These are phyloP conservation scores for Nomada lathburiana DNA, from an alignment of 2,888 invertebrate species.

Conservation along the genomic window DNA sequence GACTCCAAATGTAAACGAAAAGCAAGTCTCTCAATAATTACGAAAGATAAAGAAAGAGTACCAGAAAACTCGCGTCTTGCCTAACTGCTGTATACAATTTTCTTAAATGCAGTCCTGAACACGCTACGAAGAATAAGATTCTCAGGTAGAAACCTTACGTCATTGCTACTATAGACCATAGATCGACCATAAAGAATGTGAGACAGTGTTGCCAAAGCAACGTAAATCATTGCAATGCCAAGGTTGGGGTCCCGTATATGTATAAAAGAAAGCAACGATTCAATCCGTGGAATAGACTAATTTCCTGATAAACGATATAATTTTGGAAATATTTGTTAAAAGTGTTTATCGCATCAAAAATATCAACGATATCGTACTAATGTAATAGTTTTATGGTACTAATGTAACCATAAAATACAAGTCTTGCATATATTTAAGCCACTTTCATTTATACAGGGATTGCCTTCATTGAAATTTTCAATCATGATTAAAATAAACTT, in stretches of 20 bases:
- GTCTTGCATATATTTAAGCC: not conserved
- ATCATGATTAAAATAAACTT: not conserved
- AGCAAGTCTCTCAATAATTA: too few species aligned
- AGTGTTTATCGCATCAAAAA: not conserved
- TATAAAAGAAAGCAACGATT: conserved; percentile 34
- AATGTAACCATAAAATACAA: not conserved
- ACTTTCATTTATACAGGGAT: not conserved
- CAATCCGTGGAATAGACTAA: not conserved
- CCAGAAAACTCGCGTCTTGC: not conserved
- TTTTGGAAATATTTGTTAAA: not conserved
- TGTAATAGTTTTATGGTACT: too few species aligned
- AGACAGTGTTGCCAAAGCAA: conserved; percentile 77
- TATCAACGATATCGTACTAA: too few species aligned
- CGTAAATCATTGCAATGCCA: conserved; percentile 68
- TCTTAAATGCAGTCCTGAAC: conserved; percentile 24
- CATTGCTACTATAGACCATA: conserved; percentile 77
- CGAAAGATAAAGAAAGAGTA: not conserved
- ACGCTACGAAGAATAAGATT: conserved; percentile 77
- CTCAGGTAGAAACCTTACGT: conserved; percentile 83
- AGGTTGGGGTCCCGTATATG: conserved; percentile 40
- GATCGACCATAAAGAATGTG: conserved; percentile 80
- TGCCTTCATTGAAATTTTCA: not conserved
- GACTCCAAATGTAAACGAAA: too few species aligned
- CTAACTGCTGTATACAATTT: not conserved
- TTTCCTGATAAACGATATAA: not conserved